A percentile compares a stretch with the other conserved stretches of the same genome.
phyloP scores from a whole-genome alignment of 1,140 invertebrate genomes.

The Drosophila oshimai region DNA sequence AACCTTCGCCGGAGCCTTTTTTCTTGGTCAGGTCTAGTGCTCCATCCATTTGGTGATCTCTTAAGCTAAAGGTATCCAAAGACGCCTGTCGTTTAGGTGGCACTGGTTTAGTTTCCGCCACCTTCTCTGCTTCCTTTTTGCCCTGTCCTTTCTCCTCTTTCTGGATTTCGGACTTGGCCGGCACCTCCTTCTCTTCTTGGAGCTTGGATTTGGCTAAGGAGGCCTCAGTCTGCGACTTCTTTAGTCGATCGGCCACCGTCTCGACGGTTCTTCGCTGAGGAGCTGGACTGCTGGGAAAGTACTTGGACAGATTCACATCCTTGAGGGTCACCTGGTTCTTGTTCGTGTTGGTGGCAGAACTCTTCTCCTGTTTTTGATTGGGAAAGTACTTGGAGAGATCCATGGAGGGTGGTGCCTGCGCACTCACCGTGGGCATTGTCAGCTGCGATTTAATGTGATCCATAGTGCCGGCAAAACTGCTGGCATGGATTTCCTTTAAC shows the following conservation, averaged over 20 bases:
- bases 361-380: constrained; percentile 73
- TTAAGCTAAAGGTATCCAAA: constrained; percentile 60
- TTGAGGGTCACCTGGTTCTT: constrained; percentile 79
- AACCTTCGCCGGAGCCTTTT: constrained; percentile 44
- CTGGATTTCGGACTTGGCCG: neutral
- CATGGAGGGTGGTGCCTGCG: constrained; percentile 51
- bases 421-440: constrained; percentile 65
- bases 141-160: neutral
- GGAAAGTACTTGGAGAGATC: constrained; percentile 82
- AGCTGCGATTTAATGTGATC: constrained; percentile 76
- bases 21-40: constrained; percentile 72
- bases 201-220: constrained; percentile 8
- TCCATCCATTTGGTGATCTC: constrained; percentile 77
- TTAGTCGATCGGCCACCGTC: constrained; percentile 69
- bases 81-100: constrained; percentile 58
- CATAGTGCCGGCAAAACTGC: constrained; percentile 78
- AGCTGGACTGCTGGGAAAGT: constrained; percentile 75
- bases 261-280: constrained; percentile 69
- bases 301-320: constrained; percentile 77
- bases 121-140: constrained; percentile 5
- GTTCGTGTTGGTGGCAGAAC: constrained; percentile 53
- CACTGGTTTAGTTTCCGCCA: constrained; percentile 23
- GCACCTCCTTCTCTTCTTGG: neutral
- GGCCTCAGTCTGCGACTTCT: constrained; percentile 71
- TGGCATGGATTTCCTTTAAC: constrained; percentile 73